Evolutionary conservation across 2,888 invertebrate genomes (phyloP), one percentile per base, ranked within the genome.

Genomic region (Metopia argyrocephala): DNA sequence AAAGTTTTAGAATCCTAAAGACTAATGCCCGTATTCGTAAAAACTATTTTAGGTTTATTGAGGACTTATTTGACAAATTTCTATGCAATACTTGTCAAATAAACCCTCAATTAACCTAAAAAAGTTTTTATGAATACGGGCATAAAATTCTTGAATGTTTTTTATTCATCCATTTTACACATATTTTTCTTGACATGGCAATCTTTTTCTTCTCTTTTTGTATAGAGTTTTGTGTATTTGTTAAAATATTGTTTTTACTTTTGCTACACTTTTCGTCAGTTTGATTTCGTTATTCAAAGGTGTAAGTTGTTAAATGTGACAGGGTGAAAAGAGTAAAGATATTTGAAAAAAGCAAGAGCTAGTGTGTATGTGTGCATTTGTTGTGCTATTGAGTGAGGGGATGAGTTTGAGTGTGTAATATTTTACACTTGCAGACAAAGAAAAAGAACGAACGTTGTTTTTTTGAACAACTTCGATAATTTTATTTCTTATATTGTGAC

Each of bases 351-450:
- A 48, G 54, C 20, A 54, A 65, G 59, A 23, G 3, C 31, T 18
- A n/a, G 28, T 54, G 69, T 61, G 73, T 54, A 12, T 25, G 45
- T 69, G 80, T 76, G 54, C 62, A 46, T 46, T 28, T 45, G 62
- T 68, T 64, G 61, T 18, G 64, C 28, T 18, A 46, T 38, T 61
- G 61, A 66, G 46, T 27, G 68, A 57, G 73, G 57, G 69, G n/a
- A 52, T 54, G 59, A 45, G 66, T 61, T 70, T 71, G 61, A 69
- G 54, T 50, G 54, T 59, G 21, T 74, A 46, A 38, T 48, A 25
- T 59, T 56, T 68, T 80, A 73, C 76, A 80, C 73, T 80, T 71
- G 81, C 78, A 78, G 74, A 78, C 81, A 81, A 81, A 81, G 78
- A 78, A 65, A 66, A 73, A 66, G 18, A 56, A 18, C 25, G 27